A percentile compares a stretch with the other conserved stretches of the same genome.
phyloP scores from a whole-genome alignment of 2,113 vertebrate genomes.

The Pardalotus punctatus region DNA sequence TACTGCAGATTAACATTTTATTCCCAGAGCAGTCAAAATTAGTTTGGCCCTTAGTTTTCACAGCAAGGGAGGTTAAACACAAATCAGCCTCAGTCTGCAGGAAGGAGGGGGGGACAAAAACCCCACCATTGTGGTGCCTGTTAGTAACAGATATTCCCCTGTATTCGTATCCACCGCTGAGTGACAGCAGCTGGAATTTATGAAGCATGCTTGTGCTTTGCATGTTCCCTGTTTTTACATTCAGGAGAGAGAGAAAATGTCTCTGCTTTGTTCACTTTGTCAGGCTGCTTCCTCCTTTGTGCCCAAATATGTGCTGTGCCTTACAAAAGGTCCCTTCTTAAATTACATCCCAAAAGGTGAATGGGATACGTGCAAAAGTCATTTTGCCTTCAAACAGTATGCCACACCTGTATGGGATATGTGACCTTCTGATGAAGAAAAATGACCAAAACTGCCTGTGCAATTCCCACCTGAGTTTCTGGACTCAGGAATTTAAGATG shows the following conservation, averaged over 20 bases:
- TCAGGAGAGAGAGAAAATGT: conserved; percentile 38
- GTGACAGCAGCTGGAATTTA: conserved; percentile 64
- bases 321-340: conserved; percentile 37
- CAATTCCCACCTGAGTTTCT: conserved; percentile 10
- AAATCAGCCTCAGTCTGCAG: background rate
- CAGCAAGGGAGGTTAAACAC: background rate
- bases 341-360: conserved; percentile 48
- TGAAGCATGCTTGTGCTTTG: conserved; percentile 39
- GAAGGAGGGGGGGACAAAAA: background rate
- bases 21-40: background rate
- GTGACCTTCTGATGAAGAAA: conserved; percentile 36
- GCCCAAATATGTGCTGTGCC: background rate
- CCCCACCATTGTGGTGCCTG: background rate
- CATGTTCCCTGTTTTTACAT: conserved; percentile 42
- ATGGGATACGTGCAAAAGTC: conserved; percentile 10
- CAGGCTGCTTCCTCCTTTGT: conserved; percentile 45
- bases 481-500: background rate
- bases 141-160: conserved; percentile 44
- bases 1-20: background rate
- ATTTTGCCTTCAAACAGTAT: conserved; percentile 27
- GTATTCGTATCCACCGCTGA: background rate
- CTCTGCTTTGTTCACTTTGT: conserved; percentile 41
- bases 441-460: background rate
- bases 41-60: background rate
- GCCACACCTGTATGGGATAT: conserved; percentile 35